phyloP scores from a whole-genome alignment of 2,113 vertebrate genomes.

The Peromyscus leucopus region DNA sequence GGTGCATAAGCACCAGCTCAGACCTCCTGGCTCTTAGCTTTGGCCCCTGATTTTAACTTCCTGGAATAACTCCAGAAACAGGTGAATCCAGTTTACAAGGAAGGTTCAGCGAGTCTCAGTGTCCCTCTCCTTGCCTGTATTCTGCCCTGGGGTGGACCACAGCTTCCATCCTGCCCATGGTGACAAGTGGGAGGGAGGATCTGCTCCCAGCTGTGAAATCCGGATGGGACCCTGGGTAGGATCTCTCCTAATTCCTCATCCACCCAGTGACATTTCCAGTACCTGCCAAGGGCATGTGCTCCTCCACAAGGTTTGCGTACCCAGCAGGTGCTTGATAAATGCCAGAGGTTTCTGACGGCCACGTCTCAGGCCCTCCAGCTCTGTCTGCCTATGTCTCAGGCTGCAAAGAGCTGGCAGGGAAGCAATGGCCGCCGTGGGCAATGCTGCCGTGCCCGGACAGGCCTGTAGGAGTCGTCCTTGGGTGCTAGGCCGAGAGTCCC shows the following conservation, averaged over 20 bases:
- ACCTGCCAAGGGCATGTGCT: not conserved
- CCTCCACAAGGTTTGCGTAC: not conserved
- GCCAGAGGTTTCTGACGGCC: rapidly evolving
- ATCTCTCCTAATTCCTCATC: rapidly evolving
- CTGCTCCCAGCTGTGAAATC: not conserved
- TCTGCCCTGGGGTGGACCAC: not conserved
- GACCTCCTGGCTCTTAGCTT: not conserved
- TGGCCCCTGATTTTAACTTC: not conserved
- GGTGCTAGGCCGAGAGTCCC: slow-evolving; percentile 22
- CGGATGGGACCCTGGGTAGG: not conserved
- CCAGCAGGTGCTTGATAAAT: slow-evolving; percentile 33
- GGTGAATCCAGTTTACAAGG: not conserved
- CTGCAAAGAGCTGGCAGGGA: not conserved
- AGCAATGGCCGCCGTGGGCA: slow-evolving; percentile 1
- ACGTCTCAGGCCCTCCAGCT: not conserved
- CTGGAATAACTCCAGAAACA: not conserved
- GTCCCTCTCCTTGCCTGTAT: not conserved
- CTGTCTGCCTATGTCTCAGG: not conserved
- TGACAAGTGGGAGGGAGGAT: not conserved
- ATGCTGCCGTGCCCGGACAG: slow-evolving; percentile 64
- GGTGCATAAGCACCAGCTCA: too few relatives aligned
- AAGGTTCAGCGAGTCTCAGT: not conserved
- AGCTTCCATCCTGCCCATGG: not conserved
- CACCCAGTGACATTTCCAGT: not conserved
- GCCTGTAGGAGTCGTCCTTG: slow-evolving; percentile 74